A percentile compares a stretch with the other conserved stretches of the same genome.
Conservation (phyloP, 2,888 invertebrate species). For the Globia sparganii region DNA sequence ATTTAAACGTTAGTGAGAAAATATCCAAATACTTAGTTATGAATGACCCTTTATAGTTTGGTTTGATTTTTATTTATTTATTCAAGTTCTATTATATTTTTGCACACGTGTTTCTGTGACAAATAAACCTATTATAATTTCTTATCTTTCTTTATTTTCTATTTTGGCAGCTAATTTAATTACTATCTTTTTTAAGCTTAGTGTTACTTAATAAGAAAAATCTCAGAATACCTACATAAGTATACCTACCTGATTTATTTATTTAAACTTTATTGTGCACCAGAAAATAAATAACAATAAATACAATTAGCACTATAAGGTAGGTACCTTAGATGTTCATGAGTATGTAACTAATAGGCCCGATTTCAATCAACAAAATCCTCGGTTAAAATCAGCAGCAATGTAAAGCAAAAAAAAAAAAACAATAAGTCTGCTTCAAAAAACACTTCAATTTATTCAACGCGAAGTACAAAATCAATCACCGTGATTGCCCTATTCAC, state of each 20-base stretch:
- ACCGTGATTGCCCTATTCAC: conserved; percentile 74
- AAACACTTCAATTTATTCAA: conserved; percentile 67
- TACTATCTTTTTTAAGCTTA: background rate
- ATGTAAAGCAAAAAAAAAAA: conserved; percentile 9
- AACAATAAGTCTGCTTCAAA: conserved; percentile 48
- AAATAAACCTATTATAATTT: background rate
- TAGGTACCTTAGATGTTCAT: background rate
- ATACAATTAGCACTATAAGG: too few relatives aligned
- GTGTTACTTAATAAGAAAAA: background rate
- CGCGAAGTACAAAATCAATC: conserved; percentile 72
- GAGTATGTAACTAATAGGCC: background rate
- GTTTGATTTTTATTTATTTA: too few relatives aligned
- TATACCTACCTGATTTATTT: too few relatives aligned
- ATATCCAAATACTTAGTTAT: too few relatives aligned
- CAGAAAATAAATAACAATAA: too few relatives aligned
- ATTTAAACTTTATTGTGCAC: too few relatives aligned
- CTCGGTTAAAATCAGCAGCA: background rate
- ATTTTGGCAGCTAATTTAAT: background rate
- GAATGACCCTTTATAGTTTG: too few relatives aligned
- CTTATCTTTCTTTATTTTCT: background rate
- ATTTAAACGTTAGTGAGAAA: too few relatives aligned
- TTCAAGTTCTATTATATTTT: background rate
- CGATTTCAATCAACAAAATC: background rate
- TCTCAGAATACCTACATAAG: background rate
- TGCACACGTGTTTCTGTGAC: background rate